Evolutionary conservation across 2,113 vertebrate genomes (phyloP).

Genomic region (Macquaria australasica): DNA sequence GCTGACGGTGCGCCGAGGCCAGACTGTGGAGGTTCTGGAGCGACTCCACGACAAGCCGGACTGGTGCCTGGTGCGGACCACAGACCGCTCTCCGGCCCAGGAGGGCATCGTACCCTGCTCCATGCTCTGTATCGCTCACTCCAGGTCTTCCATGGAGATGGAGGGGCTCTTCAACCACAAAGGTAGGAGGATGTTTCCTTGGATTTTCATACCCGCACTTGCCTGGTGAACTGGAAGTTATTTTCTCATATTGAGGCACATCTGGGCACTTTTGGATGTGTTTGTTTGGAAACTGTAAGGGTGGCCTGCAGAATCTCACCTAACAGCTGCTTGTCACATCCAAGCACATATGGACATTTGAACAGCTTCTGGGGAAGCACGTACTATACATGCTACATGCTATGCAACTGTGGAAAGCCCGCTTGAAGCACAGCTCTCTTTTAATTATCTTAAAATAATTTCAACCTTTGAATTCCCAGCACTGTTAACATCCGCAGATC

Average conservation of each 20-base stretch:
- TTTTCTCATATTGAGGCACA: slow-evolving; percentile 9
- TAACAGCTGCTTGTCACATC: slow-evolving; percentile 23
- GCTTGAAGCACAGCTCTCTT: slow-evolving; percentile 35
- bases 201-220: neutral
- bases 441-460: slow-evolving; percentile 53
- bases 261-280: slow-evolving; percentile 1
- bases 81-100: slow-evolving; percentile 91
- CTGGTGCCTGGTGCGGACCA: slow-evolving; percentile 96
- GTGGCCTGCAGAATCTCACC: neutral
- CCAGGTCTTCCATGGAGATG: slow-evolving; percentile 97
- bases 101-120: slow-evolving; percentile 95
- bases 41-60: slow-evolving; percentile 93
- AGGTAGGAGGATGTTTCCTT: slow-evolving; percentile 85
- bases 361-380: slow-evolving; percentile 46
- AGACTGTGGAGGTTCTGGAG: slow-evolving; percentile 95
- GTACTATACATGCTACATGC: slow-evolving; percentile 25
- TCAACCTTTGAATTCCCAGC: slow-evolving; percentile 17
- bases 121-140: slow-evolving; percentile 95
- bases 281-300: slow-evolving; percentile 1
- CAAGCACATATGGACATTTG: slow-evolving; percentile 12
- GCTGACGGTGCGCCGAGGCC: slow-evolving; percentile 93
- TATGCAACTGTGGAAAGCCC: slow-evolving; percentile 59
- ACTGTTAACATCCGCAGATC: slow-evolving; percentile 8
- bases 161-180: slow-evolving; percentile 98
- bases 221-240: neutral